These are phyloP conservation scores for Lampris incognitus DNA, from an alignment of 2,113 vertebrate species.

Conservation along the genomic window DNA sequence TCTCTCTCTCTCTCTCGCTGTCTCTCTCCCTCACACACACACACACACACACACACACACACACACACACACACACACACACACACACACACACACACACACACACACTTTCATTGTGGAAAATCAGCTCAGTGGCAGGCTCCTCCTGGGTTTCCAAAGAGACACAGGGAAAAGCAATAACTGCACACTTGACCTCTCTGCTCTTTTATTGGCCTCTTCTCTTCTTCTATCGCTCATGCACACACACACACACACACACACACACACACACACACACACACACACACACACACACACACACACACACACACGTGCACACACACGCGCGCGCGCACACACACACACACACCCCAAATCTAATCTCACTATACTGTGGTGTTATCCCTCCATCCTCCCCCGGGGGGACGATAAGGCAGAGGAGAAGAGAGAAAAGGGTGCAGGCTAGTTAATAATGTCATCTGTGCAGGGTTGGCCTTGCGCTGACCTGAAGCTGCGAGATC, in stretches of 20 bases:
- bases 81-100: conserved; percentile 18
- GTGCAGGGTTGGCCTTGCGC: conserved; percentile 1
- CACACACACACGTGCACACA: neutral
- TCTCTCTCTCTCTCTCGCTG: no score
- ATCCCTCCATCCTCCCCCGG: conserved; percentile 59
- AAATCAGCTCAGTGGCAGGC: conserved; percentile 49
- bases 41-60: conserved; percentile 22
- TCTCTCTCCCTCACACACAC: neutral
- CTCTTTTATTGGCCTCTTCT: conserved; percentile 74
- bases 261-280: conserved; percentile 21
- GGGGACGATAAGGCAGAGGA: conserved; percentile 38
- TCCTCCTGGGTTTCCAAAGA: conserved; percentile 70
- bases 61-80: conserved; percentile 20
- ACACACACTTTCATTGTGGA: conserved; percentile 51
- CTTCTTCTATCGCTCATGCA: conserved; percentile 37
- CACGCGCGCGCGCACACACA: conserved; percentile 3
- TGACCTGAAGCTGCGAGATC: conserved; percentile 66
- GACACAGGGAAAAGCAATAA: conserved; percentile 80
- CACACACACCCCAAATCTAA: conserved; percentile 72
- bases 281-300: conserved; percentile 35
- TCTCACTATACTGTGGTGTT: conserved; percentile 61
- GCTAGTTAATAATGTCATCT: conserved; percentile 74
- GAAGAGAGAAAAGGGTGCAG: conserved; percentile 21
- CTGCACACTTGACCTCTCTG: conserved; percentile 80
- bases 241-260: conserved; percentile 49